Percentiles rank a stretch among this genome's conserved stretches.
Evolutionary conservation across 2,797 vertebrate species (phyloP).

Genomic region (Spatula clypeata): DNA sequence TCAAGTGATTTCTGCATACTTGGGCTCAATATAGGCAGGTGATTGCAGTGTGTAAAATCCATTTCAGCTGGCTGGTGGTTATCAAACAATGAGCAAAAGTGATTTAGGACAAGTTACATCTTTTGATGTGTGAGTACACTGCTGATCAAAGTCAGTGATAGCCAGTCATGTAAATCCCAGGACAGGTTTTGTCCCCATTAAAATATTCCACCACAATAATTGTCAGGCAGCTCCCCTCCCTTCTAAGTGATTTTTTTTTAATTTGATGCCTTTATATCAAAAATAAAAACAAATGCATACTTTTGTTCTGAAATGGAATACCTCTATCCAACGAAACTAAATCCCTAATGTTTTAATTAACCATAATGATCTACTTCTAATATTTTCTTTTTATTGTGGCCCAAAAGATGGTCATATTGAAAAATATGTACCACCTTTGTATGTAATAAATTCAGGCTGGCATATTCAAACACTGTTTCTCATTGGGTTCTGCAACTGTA

Average conservation of each 20-base stretch:
- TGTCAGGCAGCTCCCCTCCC: not conserved
- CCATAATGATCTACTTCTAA: constrained; percentile 35
- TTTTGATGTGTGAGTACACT: constrained; percentile 58
- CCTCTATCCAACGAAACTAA: not conserved
- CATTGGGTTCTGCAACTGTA: not conserved
- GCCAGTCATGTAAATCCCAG: constrained; percentile 35
- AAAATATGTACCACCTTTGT: not conserved
- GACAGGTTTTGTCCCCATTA: constrained; percentile 49
- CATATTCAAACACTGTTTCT: not conserved
- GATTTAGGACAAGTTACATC: not conserved
- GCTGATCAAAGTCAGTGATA: constrained; percentile 64
- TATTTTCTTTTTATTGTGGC: constrained; percentile 2
- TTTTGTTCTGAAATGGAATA: constrained; percentile 1
- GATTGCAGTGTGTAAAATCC: not conserved
- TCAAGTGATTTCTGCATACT: not conserved
- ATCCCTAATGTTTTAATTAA: constrained; percentile 74
- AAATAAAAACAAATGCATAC: not conserved
- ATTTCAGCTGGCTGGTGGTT: not conserved
- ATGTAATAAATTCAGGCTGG: not conserved
- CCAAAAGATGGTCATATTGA: not conserved
- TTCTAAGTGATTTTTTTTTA: not conserved
- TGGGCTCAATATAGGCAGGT: not conserved
- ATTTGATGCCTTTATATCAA: not conserved
- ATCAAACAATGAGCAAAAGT: constrained; percentile 14
- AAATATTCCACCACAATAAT: not conserved